Evolutionary conservation across 2,888 invertebrate genomes (phyloP), one percentile per base, ranked within the genome.

Genomic region (Esperia sulphurella): DNA sequence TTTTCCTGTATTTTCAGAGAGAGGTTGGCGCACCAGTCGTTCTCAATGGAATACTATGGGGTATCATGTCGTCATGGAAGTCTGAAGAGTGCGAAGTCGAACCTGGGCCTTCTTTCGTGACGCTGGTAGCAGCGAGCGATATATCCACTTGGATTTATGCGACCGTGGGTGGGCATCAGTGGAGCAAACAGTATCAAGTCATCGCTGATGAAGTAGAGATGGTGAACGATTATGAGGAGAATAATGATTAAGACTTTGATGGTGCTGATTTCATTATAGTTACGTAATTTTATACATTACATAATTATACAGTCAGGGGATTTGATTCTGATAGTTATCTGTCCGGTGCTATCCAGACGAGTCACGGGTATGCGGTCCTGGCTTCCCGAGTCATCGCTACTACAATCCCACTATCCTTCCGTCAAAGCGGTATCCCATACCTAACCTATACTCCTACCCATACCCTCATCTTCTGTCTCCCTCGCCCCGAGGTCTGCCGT

Each of bases 21-120:
- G 79, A 84, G 9, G 49, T 61, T 0, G 84, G 85, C 0, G 83
- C 83, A 0, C 84, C 85, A 0, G 81, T 83, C 0, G 80, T 83
- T 0, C 54, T 81, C 0, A 79, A 84, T 48, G 76, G 75, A 0
- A 49, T 80, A 0, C 61, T 86, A 0, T 79, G 80, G 81, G 85
- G 78, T 0, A 61, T 85, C 1, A 49, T 80, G 1, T 84, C 83
- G 0, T 80, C 83, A 0, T 85, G 78, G 77, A 71, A 55, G 13
- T 67, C 76, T 0, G 64, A 61, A 0, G 68, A 75, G 48, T 85
- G 84, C 48, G 63, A 71, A 5, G 41, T 57, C 0, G 61, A 63
- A 4, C 42, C 64, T 0, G 67, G 65, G 0, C 60, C 73, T 0
- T 71, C 65, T 6, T 78, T 75, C 45, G 83, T 76, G 1, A 66